These are phyloP conservation scores for Montipora foliosa DNA, from an alignment of 64 coral and sea anemone species.

Conservation along the genomic window DNA sequence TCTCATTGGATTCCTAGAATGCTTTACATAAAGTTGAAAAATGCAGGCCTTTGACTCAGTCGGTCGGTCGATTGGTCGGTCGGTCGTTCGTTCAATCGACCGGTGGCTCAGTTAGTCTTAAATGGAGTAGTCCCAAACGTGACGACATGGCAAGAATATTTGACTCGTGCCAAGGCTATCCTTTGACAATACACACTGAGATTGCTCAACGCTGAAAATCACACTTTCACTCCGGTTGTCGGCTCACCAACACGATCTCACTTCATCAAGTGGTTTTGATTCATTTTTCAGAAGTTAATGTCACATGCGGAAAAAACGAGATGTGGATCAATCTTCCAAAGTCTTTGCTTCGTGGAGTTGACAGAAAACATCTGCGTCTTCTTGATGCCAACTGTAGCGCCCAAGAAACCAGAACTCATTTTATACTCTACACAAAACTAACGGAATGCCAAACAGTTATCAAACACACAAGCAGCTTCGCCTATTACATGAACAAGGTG, in stretches of 20 bases:
- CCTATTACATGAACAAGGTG: slow-evolving; percentile 66
- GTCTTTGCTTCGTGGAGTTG: neutral
- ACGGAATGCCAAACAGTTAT: slow-evolving; percentile 45
- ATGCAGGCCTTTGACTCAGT: too few species aligned
- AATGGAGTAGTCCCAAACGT: too few species aligned
- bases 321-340: slow-evolving; percentile 31
- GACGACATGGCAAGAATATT: too few species aligned
- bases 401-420: slow-evolving; percentile 52
- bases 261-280: neutral
- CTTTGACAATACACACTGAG: too few species aligned
- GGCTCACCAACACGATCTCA: neutral
- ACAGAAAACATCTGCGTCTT: slow-evolving; percentile 57
- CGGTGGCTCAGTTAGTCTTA: too few species aligned
- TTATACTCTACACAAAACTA: slow-evolving; percentile 61
- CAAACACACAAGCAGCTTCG: slow-evolving; percentile 53
- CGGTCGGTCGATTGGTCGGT: too few species aligned
- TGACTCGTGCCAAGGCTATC: too few species aligned
- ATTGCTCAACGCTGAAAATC: neutral
- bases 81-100: too few species aligned
- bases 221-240: neutral
- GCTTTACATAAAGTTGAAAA: too few species aligned
- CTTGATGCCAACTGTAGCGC: slow-evolving; percentile 46
- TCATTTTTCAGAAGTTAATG: neutral
- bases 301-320: slow-evolving; percentile 25
- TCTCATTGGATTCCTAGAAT: too few species aligned